Evolutionary conservation across 2,113 vertebrate genomes (phyloP).

Genomic region (Rhipidura dahli): DNA sequence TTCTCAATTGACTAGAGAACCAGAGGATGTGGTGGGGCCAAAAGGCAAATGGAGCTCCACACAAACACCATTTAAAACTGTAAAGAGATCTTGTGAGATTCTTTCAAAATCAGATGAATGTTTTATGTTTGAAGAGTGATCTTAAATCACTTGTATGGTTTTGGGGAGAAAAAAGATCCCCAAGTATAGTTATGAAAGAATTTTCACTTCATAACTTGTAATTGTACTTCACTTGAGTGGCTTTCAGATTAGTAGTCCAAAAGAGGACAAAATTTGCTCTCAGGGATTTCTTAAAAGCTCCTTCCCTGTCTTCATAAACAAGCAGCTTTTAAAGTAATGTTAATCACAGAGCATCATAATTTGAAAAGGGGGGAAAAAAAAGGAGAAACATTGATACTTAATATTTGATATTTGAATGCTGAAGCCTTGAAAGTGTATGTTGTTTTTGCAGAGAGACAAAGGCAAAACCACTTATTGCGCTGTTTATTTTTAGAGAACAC

Average conservation of each 20-base stretch:
- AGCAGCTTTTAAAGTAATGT: not conserved
- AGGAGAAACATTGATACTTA: not conserved
- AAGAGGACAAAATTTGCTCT: not conserved
- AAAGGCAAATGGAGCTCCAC: not conserved
- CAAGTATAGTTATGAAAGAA: not conserved
- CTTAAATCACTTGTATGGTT: not conserved
- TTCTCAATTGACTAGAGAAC: not conserved
- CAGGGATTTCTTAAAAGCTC: not conserved
- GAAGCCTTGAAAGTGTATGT: not conserved
- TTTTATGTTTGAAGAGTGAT: not conserved
- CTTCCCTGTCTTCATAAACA: not conserved
- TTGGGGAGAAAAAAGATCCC: not conserved
- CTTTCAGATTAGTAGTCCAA: constrained; percentile 6
- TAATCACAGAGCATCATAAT: not conserved
- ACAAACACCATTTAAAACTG: not conserved
- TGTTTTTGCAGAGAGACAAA: constrained; percentile 3
- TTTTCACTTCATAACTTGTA: not conserved
- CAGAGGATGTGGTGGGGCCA: not conserved
- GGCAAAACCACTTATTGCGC: constrained; percentile 45
- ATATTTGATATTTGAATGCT: not conserved
- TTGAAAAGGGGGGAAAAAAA: not conserved
- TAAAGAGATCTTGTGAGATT: not conserved
- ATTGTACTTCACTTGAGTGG: not conserved
- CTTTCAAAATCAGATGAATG: not conserved
- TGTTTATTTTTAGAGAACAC: constrained; percentile 82